Percentiles rank a stretch among this genome's conserved stretches.
These are phyloP conservation scores for Anniella stebbinsi DNA, from an alignment of 2,797 vertebrate species.

Conservation along the genomic window DNA sequence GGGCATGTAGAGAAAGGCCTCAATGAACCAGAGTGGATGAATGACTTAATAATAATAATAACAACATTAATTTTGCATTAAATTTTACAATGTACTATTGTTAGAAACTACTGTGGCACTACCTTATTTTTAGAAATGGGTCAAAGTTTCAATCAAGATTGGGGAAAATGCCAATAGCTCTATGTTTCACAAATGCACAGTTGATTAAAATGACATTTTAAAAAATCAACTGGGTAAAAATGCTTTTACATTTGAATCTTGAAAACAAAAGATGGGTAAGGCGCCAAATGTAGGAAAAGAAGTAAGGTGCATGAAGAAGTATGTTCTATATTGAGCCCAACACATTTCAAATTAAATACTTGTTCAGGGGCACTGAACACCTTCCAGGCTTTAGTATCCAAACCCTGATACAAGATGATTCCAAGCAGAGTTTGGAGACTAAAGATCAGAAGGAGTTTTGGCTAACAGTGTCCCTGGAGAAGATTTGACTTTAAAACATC, in stretches of 20 bases:
- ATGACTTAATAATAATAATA: not conserved
- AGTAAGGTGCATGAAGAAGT: not conserved
- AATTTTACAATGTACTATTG: constrained; percentile 6
- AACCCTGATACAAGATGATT: not conserved
- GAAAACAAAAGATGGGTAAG: not conserved
- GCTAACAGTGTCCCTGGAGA: not conserved
- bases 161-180: not conserved
- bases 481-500: not conserved
- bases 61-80: constrained; percentile 6
- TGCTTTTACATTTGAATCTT: not conserved
- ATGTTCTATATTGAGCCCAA: not conserved
- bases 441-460: not conserved
- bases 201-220: constrained; percentile 2
- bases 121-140: not conserved
- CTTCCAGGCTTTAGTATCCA: not conserved
- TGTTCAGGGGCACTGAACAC: not conserved
- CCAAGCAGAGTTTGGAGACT: not conserved
- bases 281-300: not conserved
- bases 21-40: not conserved
- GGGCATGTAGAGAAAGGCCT: not conserved
- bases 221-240: not conserved
- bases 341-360: not conserved
- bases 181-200: not conserved
- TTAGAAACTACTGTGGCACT: not conserved
- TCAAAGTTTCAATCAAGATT: not conserved